Evolutionary conservation across 1,140 invertebrate genomes (phyloP), one percentile per base, ranked within the genome.

Genomic region (Bombus sylvicola): DNA sequence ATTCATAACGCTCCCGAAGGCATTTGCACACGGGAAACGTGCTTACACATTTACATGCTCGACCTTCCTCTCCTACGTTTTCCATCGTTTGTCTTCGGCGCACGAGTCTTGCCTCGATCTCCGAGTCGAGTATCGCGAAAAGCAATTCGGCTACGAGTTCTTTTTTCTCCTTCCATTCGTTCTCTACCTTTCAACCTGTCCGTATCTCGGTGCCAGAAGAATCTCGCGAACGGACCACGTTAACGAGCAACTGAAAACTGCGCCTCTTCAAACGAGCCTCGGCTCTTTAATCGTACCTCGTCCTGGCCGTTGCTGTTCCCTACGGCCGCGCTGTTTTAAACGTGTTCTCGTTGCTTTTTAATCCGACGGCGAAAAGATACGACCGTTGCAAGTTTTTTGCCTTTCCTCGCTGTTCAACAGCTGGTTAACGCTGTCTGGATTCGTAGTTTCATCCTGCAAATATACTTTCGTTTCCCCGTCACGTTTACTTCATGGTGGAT

Each of bases 1-100:
- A 89, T 89, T 77, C 88, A 89, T 89, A 89, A 90, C 78, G 76
- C 69, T 66, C 62, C 79, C 79, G 83, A 74, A 73, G 77, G 78
- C 77, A 41, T 73, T 81, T 74, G 77, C 83, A 37, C 69, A 15
- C 34, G 34, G 28, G 31, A 37, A 68, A 39, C 59, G 43, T 41
- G 69, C 41, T 47, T 81, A 37, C 25, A 73, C 83, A 68, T 85
- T 81, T 84, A 79, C 76, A 84, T 71, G 66, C n/a, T 22, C 72
- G 41, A 76, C 41, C 59, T 66, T 34, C 66, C 12, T 22, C 68
- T 12, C 9, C 37, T 37, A 69, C 75, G 25, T 43, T 57, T 6
- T 53, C 37, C 5, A 39, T 39, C 74, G 71, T 31, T 25, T 66
- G 25, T 31, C 39, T 75, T 75, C 73, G 31, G 31, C 13, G 2